Base-by-base conservation (phyloP, 2,888 invertebrate species). In the Tineola bisselliella region DNA sequence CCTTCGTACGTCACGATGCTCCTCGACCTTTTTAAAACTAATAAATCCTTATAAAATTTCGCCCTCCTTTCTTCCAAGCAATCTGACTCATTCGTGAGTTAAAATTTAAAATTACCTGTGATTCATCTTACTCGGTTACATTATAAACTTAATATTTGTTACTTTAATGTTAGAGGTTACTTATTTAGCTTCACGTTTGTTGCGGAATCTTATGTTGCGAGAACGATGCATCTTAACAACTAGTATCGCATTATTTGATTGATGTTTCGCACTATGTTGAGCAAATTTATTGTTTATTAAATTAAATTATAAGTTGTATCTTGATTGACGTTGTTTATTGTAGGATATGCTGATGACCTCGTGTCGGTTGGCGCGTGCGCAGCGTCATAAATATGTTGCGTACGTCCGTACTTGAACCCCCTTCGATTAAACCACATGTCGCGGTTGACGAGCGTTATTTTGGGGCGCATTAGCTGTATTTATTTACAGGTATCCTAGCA, bases 401-500 rank as follows among this genome's bases (percentile, higher is more conserved):
- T 33, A n/a, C 33, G 58, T 15, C 33, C 33, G 58, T 33, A 58
- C 33, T 58, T 31, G 58, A 58, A 58, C 58, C 58, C 58, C 67
- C 67, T 69, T 68, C 66, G 66, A 60, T 60, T 43, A 63, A 67
- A 64, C 69, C 72, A 71, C 70, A 71, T 73, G 72, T 69, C 67
- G 59, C 54, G 58, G 67, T 62, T 64, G 63, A 62, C 66, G 63
- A 65, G 64, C 63, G 61, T 63, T 65, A 67, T 70, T 68, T 65
- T 67, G 64, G 69, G 69, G 70, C 54, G 25, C 52, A 11, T 15
- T 17, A 13, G 52, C 13, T 15, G 54, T 54, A 17, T 25, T 19
- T 54, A n/a, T 25, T 54, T 54, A 54, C 54, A 54, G 54, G 54
- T 54, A 54, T 25, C 48, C 3, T 48, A 48, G 48, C 48, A 48